These are phyloP conservation scores for Nothocercus julius DNA, from an alignment of 2,113 vertebrate species.

Conservation along the genomic window DNA sequence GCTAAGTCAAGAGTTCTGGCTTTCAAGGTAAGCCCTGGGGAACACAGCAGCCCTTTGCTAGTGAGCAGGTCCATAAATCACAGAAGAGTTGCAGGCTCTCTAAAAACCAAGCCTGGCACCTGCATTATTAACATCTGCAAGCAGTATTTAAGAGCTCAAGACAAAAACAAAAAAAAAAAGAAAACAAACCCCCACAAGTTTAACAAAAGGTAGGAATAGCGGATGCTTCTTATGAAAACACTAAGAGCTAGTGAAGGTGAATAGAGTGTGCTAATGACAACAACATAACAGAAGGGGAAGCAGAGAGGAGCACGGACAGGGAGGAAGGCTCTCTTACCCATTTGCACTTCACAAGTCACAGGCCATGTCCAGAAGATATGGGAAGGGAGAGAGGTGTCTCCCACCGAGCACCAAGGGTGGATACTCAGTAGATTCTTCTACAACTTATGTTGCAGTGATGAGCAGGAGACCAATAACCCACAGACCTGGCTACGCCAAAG, in stretches of 20 bases:
- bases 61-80: background rate
- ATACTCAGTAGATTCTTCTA: background rate
- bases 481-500: background rate
- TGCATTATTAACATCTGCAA: background rate
- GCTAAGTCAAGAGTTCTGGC: background rate
- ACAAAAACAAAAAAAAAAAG: background rate
- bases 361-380: background rate
- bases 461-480: background rate
- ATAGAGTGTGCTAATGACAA: background rate
- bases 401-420: fast-evolving
- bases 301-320: background rate
- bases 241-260: background rate
- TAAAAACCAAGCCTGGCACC: background rate
- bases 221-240: background rate
- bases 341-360: background rate
- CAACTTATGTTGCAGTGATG: background rate
- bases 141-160: background rate
- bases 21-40: background rate
- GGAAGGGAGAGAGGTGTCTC: background rate
- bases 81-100: background rate
- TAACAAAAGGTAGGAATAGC: background rate
- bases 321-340: background rate
- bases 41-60: background rate
- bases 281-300: background rate
- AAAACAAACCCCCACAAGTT: background rate